A percentile compares a stretch with the other conserved stretches of the same genome.
phyloP scores from a whole-genome alignment of 53 echinoderm and acorn worm species.

The Pentamera pediparva region DNA sequence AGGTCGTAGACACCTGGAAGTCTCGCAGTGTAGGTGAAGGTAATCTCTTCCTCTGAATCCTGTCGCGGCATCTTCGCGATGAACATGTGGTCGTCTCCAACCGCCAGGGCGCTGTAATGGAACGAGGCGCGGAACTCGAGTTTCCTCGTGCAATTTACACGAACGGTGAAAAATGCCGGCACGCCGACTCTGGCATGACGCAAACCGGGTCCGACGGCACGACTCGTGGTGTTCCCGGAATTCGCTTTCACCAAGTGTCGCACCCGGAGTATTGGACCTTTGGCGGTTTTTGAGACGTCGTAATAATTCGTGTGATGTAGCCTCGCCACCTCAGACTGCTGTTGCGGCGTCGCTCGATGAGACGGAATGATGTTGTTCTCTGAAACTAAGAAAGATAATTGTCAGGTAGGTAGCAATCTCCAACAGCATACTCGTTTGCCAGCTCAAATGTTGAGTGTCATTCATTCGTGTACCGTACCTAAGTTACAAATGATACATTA shows the following conservation, averaged over 20 bases:
- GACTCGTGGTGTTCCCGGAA: background rate
- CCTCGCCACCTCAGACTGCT: too few species aligned
- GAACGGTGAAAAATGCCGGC: background rate
- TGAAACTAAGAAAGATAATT: too few species aligned
- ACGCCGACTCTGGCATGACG: background rate
- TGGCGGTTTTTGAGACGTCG: background rate
- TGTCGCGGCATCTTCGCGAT: background rate
- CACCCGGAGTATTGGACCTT: background rate
- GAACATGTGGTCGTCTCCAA: background rate
- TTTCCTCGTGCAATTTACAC: background rate
- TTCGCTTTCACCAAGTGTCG: background rate
- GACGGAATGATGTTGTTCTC: too few species aligned
- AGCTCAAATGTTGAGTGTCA: too few species aligned
- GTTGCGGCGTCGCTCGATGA: too few species aligned
- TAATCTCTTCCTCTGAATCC: background rate
- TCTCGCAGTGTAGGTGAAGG: background rate
- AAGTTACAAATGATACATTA: too few species aligned
- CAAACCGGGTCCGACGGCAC: background rate
- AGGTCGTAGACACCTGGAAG: background rate
- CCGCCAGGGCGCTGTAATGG: background rate
- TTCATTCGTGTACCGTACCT: too few species aligned
- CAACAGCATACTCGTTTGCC: too few species aligned
- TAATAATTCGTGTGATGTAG: too few species aligned
- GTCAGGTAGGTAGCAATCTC: too few species aligned
- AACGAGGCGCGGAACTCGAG: background rate